Evolutionary conservation across 2,888 invertebrate genomes (phyloP).

Genomic region (Callyntrura sp.): DNA sequence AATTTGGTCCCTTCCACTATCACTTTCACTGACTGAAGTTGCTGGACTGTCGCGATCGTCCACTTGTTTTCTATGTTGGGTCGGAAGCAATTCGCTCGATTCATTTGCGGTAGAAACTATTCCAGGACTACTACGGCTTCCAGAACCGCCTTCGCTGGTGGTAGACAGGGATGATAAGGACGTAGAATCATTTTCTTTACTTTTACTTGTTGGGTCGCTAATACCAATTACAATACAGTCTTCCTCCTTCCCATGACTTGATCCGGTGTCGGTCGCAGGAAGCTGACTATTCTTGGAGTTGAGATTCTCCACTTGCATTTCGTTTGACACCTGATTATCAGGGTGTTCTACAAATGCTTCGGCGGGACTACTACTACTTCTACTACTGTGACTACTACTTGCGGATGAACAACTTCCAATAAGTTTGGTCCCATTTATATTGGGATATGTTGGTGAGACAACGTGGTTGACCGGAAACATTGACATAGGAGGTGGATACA

Average conservation of each 20-base stretch:
- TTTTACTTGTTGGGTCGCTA: constrained; percentile 65
- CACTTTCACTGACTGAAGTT: constrained; percentile 66
- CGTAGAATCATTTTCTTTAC: constrained; percentile 69
- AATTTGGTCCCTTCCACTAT: constrained; percentile 62
- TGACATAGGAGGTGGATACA: constrained; percentile 71
- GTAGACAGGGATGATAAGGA: constrained; percentile 71
- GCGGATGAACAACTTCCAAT: constrained; percentile 75
- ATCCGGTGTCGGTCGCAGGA: constrained; percentile 19
- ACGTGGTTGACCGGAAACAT: constrained; percentile 63
- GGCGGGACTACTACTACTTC: constrained; percentile 79
- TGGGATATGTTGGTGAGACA: constrained; percentile 71
- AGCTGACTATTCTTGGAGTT: constrained; percentile 54
- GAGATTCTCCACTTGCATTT: constrained; percentile 74
- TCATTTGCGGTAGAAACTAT: constrained; percentile 37
- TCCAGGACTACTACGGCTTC: constrained; percentile 68
- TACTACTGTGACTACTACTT: constrained; percentile 78
- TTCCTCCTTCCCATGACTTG: constrained; percentile 70
- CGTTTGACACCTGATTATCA: constrained; percentile 59
- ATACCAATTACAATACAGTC: constrained; percentile 75
- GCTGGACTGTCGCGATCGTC: constrained; percentile 57
- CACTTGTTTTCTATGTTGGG: constrained; percentile 26
- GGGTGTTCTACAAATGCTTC: constrained; percentile 68
- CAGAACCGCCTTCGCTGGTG: constrained; percentile 65
- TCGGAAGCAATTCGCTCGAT: not conserved
- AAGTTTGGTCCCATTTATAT: constrained; percentile 64